These are phyloP conservation scores for Callaeas wilsoni DNA, from an alignment of 2,113 vertebrate species.

Conservation along the genomic window DNA sequence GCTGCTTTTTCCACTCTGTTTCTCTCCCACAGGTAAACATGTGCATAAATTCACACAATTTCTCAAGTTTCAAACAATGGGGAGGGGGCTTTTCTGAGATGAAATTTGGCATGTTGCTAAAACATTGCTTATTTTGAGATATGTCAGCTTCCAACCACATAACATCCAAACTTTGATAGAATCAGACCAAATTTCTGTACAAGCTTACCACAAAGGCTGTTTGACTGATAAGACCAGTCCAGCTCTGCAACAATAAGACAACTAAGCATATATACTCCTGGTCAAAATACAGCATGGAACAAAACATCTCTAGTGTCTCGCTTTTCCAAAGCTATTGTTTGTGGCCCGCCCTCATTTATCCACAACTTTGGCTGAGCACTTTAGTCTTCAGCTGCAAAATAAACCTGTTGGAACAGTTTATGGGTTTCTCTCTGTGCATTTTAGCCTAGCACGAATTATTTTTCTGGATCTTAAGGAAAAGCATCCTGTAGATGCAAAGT, in stretches of 20 bases:
- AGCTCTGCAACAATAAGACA: not conserved
- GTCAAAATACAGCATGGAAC: not conserved
- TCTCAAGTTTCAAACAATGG: not conserved
- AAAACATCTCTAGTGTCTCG: not conserved
- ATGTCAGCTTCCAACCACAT: fast-evolving
- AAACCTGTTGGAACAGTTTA: not conserved
- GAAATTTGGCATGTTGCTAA: not conserved
- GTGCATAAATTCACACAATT: not conserved
- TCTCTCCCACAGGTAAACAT: not conserved
- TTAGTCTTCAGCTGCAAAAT: not conserved
- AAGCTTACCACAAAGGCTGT: not conserved
- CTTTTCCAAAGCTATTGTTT: not conserved
- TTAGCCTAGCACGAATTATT: not conserved
- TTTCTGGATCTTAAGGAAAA: not conserved
- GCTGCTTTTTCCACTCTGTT: not conserved
- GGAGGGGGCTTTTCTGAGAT: not conserved
- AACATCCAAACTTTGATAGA: not conserved
- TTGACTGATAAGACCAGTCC: not conserved
- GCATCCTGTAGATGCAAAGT: not conserved
- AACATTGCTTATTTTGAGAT: not conserved
- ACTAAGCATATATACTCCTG: not conserved
- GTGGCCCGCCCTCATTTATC: not conserved
- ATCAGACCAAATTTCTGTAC: not conserved
- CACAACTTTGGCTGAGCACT: not conserved
- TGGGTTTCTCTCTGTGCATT: not conserved